These are phyloP conservation scores for Petrophora chlorosata DNA, from an alignment of 2,888 invertebrate species.

Conservation along the genomic window DNA sequence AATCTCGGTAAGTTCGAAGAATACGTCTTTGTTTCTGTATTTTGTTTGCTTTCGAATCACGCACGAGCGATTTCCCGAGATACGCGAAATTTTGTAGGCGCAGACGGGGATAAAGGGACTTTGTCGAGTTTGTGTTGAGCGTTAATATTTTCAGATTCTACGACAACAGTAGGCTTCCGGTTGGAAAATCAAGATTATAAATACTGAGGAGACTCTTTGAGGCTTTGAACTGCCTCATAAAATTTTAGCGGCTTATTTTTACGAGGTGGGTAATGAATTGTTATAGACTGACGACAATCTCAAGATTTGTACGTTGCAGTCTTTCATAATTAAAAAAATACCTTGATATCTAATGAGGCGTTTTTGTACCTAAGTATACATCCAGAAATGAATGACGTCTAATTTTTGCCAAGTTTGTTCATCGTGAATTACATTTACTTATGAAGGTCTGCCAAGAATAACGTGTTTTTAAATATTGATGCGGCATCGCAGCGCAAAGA, in stretches of 20 bases:
- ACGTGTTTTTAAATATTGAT: too few species aligned
- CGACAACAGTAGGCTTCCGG: slow-evolving; percentile 19
- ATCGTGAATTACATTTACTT: too few species aligned
- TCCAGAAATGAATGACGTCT: too few species aligned
- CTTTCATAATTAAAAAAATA: too few species aligned
- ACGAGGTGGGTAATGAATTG: not conserved
- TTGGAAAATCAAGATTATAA: slow-evolving; percentile 13
- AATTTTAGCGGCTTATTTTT: not conserved
- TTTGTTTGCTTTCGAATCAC: slow-evolving; percentile 36
- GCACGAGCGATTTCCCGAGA: slow-evolving; percentile 33
- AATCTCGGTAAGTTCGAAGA: slow-evolving; percentile 65
- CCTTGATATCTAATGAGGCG: too few species aligned
- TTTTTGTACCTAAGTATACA: too few species aligned
- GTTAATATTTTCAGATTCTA: slow-evolving; percentile 26
- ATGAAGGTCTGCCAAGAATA: too few species aligned
- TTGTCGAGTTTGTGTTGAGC: slow-evolving; percentile 25
- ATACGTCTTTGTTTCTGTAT: slow-evolving; percentile 34
- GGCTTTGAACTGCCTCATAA: not conserved
- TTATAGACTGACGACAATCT: too few species aligned
- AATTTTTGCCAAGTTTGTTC: too few species aligned
- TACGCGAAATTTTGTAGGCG: slow-evolving; percentile 28
- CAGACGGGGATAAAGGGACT: slow-evolving; percentile 24
- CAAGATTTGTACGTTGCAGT: too few species aligned
- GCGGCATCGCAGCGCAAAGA: too few species aligned
- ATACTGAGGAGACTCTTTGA: not conserved